Evolutionary conservation across 2,797 vertebrate genomes (phyloP).

Genomic region (Pelobates cultripes): DNA sequence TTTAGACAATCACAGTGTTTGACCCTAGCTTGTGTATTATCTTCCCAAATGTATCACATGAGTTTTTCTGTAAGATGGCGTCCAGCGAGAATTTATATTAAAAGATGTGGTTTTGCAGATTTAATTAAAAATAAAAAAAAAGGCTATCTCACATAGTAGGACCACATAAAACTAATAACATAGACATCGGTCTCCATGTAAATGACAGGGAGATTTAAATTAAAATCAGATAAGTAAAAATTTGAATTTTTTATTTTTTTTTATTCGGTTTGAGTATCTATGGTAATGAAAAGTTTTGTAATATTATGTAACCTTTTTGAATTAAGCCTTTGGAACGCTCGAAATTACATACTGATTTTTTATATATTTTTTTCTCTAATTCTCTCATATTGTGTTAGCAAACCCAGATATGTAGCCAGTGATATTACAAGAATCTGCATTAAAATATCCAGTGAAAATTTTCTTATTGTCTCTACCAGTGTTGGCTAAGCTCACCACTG

Average conservation of each 20-base stretch:
- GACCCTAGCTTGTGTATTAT: too few species aligned
- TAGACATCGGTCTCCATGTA: conserved; percentile 35
- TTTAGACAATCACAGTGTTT: not conserved
- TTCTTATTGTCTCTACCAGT: too few species aligned
- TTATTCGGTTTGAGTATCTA: conserved; percentile 16
- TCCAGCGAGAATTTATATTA: conserved; percentile 29
- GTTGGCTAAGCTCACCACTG: too few species aligned
- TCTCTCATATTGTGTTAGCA: not conserved
- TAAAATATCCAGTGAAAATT: too few species aligned
- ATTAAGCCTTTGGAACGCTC: not conserved
- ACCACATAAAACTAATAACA: conserved; percentile 44
- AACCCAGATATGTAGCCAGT: not conserved
- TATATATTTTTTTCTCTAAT: not conserved
- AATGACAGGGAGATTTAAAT: conserved; percentile 42
- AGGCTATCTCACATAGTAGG: conserved; percentile 19
- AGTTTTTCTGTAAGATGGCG: not conserved
- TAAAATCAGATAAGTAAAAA: conserved; percentile 50
- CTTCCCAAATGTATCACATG: too few species aligned
- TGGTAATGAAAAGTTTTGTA: conserved; percentile 24
- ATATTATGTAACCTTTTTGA: conserved; percentile 1
- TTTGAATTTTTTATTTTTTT: conserved; percentile 23
- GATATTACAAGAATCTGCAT: not conserved
- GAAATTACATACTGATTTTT: not conserved
- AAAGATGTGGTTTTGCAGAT: conserved; percentile 32
- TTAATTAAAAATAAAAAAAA: conserved; percentile 31